These are phyloP conservation scores for Rhegmatorhina hoffmannsi DNA, from an alignment of 2,113 vertebrate genomes.

Conservation along the genomic window DNA sequence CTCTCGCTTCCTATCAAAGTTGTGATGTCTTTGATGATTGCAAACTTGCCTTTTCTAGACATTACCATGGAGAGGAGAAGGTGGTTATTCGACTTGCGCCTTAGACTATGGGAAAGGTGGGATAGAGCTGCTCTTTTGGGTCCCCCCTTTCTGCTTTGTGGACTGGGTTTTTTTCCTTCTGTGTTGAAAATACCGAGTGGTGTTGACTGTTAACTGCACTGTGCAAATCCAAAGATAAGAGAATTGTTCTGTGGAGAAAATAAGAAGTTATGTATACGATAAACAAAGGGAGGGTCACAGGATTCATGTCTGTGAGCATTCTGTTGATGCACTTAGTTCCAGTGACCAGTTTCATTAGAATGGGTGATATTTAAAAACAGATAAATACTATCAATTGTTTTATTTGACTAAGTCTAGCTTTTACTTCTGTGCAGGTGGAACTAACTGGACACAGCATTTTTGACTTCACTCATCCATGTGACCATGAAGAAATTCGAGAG, in stretches of 20 bases:
- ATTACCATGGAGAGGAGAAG: background rate
- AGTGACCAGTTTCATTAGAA: background rate
- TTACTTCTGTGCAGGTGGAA: slow-evolving; percentile 83
- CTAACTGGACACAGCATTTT: slow-evolving; percentile 95
- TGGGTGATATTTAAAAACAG: background rate
- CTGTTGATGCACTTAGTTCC: background rate
- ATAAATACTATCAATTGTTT: background rate
- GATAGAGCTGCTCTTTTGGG: background rate
- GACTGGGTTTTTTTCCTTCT: background rate
- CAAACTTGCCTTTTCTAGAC: background rate
- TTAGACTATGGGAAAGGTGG: background rate
- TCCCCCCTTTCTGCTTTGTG: background rate
- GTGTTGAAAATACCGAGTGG: background rate
- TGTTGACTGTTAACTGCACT: background rate
- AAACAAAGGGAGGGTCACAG: background rate
- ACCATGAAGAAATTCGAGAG: slow-evolving; percentile 91
- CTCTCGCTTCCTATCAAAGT: background rate
- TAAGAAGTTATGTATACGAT: background rate
- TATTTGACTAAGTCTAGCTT: background rate
- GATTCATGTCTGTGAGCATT: background rate
- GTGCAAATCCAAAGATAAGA: background rate
- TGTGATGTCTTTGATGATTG: background rate
- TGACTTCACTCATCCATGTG: slow-evolving; percentile 94
- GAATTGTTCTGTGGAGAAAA: background rate
- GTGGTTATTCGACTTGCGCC: background rate